Percentiles rank a stretch among this genome's conserved stretches.
phyloP scores from a whole-genome alignment of 2,797 vertebrate species.

The Tamandua tetradactyla region DNA sequence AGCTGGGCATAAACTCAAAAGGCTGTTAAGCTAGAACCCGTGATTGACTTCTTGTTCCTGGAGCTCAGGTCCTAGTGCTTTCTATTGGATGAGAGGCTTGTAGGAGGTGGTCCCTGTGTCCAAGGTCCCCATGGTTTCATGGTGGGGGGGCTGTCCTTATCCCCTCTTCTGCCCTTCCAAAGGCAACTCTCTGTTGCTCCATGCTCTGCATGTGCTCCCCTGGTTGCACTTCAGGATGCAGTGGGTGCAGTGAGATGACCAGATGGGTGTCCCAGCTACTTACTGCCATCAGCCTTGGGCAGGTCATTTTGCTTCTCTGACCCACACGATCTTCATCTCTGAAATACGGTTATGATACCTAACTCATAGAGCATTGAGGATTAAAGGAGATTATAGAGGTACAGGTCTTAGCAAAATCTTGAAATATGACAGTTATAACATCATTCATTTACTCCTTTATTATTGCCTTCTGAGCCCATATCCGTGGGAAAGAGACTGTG shows the following conservation, averaged over 20 bases:
- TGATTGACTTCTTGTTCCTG: neutral
- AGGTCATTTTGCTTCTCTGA: neutral
- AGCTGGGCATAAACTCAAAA: neutral
- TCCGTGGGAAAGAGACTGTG: neutral
- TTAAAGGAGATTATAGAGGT: neutral
- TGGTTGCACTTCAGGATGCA: neutral
- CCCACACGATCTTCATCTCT: neutral
- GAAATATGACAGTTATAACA: rapidly evolving
- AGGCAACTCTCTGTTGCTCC: neutral
- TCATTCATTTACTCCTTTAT: neutral
- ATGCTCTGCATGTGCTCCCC: neutral
- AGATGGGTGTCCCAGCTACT: neutral
- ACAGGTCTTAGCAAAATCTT: neutral
- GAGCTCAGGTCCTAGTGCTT: neutral
- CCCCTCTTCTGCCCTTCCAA: neutral
- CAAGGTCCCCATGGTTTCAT: neutral
- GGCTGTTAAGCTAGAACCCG: neutral
- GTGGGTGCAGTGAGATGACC: neutral
- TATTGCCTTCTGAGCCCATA: neutral
- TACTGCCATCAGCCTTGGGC: neutral
- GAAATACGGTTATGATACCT: neutral
- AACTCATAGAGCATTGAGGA: neutral
- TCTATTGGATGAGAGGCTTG: neutral
- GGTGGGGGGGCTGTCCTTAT: neutral
- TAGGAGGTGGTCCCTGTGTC: neutral